Evolutionary conservation across 2,797 vertebrate genomes (phyloP).

Genomic region (Rhyacichthys aspro): DNA sequence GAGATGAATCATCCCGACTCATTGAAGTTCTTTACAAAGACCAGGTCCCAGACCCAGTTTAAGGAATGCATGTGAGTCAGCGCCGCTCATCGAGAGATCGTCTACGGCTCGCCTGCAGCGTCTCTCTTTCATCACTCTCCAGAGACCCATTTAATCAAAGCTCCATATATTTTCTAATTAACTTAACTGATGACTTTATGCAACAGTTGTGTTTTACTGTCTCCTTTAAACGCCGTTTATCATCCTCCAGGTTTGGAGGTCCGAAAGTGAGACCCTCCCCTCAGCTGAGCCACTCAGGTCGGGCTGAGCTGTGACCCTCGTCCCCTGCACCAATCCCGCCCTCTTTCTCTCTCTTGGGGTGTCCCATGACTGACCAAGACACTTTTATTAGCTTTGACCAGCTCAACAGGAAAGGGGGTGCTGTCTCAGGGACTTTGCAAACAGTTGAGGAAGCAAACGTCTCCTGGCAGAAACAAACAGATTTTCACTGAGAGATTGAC

Average conservation of each 20-base stretch:
- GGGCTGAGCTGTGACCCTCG: slow-evolving; percentile 47
- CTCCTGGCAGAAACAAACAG: slow-evolving; percentile 56
- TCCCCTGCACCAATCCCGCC: slow-evolving; percentile 14
- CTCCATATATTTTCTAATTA: slow-evolving; percentile 79
- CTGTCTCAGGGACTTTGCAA: slow-evolving; percentile 65
- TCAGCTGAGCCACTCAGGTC: slow-evolving; percentile 47
- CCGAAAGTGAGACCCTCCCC: slow-evolving; percentile 40
- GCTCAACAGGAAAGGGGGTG: slow-evolving; percentile 74
- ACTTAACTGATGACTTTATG: slow-evolving; percentile 76
- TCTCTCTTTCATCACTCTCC: slow-evolving; percentile 72
- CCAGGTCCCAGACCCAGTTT: slow-evolving; percentile 75
- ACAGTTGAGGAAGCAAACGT: slow-evolving; percentile 76
- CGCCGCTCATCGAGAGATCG: slow-evolving; percentile 62
- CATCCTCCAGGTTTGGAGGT: slow-evolving; percentile 58
- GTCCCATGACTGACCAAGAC: slow-evolving; percentile 75
- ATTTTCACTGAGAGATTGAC: slow-evolving; percentile 76
- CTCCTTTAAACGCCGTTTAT: slow-evolving; percentile 75
- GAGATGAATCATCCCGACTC: slow-evolving; percentile 64
- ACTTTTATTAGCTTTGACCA: slow-evolving; percentile 76
- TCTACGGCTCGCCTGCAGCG: slow-evolving; percentile 70
- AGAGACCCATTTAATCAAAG: slow-evolving; percentile 75
- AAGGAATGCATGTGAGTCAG: slow-evolving; percentile 75
- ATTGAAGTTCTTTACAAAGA: slow-evolving; percentile 76
- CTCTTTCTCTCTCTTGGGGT: slow-evolving; percentile 53
- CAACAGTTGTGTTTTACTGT: slow-evolving; percentile 77